Conservation (phyloP, 2,797 vertebrate species). For the Liparis tanakae region DNA sequence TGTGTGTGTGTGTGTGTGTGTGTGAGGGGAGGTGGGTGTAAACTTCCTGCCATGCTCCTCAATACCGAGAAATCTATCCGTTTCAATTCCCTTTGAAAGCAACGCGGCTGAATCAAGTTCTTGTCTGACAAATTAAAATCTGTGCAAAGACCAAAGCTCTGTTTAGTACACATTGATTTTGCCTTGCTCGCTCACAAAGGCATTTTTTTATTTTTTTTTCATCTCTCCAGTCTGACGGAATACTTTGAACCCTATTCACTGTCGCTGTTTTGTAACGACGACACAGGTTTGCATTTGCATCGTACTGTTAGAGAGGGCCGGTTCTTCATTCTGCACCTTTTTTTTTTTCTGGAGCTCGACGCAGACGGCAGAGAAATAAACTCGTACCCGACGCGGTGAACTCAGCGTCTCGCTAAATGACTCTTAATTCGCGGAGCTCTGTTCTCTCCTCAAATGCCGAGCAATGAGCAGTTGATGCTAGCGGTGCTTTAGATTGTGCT, state of each 20-base stretch:
- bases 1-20: too few species aligned
- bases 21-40: neutral
- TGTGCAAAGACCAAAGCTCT: slow-evolving; percentile 70
- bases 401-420: slow-evolving; percentile 72
- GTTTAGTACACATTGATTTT: slow-evolving; percentile 69
- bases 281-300: slow-evolving; percentile 65
- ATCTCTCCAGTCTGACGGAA: slow-evolving; percentile 50
- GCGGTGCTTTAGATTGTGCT: slow-evolving; percentile 70
- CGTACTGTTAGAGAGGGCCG: slow-evolving; percentile 40
- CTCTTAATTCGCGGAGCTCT: slow-evolving; percentile 76
- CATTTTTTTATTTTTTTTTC: slow-evolving; percentile 8
- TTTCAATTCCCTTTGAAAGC: slow-evolving; percentile 68
- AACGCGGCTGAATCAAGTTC: slow-evolving; percentile 59
- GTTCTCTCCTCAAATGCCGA: slow-evolving; percentile 66
- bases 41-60: slow-evolving; percentile 46
- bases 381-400: slow-evolving; percentile 68
- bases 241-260: slow-evolving; percentile 62
- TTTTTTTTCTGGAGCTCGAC: slow-evolving; percentile 33
- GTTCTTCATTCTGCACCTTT: slow-evolving; percentile 34
- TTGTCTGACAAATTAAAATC: slow-evolving; percentile 74
- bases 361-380: slow-evolving; percentile 56
- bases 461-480: slow-evolving; percentile 76
- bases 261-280: slow-evolving; percentile 46
- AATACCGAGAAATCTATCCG: slow-evolving; percentile 51
- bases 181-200: slow-evolving; percentile 61